Base-by-base conservation (phyloP, 2,888 invertebrate genomes). In the Matsumyia berberina region DNA sequence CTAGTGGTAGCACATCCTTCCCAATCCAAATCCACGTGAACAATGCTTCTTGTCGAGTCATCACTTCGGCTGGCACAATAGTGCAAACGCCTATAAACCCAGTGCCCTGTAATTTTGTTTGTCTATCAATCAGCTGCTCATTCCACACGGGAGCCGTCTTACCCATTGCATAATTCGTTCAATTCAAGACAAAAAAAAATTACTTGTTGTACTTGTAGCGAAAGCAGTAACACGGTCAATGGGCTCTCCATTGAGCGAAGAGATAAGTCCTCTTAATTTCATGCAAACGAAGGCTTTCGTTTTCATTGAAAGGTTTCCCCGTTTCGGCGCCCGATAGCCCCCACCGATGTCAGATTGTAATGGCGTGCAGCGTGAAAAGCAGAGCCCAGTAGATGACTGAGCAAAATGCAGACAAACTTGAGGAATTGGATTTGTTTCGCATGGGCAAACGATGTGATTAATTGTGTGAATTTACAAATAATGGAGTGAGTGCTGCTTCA, bases 201-300 rank as follows among this genome's bases (percentile, higher is more conserved):
- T 29, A 76, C 39, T 39, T 64, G 49, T 39, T 64, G 49, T 37
- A 49, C 60, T 51, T 62, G 51, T 58, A 67, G 66, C 66, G 79
- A 80, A 80, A 80, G 79, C 73, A 78, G 53, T 74, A 60, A 67
- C 74, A 74, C 67, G 80, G 74, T 80, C 80, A 74, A 74, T 80
- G 62, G 53, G 58, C 66, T 58, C 73, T 73, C 62, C 66, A 66
- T 51, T 24, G 37, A 33, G 46, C n/a, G 31, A 24, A 35, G 67
- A 35, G 53, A 33, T 60, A 67, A 55, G 70, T 78, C 80, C 67
- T 55, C 67, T 80, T 80, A 46, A 60, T 74, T 74, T 39, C 60
- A 69, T 67, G 60, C 60, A 35, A 15, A 55, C 39, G 44, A 62
- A 44, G 44, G 74, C 60, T 74, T 74, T 74, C 80, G 53, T 67